Conservation (phyloP, 2,113 vertebrate species). For the Vulpes vulpes region DNA sequence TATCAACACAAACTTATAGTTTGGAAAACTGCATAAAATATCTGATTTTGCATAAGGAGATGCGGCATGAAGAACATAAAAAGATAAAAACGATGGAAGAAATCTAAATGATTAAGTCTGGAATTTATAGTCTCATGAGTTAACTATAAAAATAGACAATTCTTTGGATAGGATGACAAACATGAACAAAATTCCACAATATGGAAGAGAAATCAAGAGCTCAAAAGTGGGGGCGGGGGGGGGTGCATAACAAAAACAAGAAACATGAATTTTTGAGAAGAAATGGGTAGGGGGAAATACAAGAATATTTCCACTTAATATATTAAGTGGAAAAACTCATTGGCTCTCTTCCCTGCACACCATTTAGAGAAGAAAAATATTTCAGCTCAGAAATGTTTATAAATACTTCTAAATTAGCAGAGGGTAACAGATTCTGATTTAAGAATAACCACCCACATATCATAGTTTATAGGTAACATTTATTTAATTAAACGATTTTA, state of each 20-base stretch:
- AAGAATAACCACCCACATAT: conserved; percentile 2
- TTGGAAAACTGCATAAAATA: conserved; percentile 53
- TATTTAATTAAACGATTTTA: background rate
- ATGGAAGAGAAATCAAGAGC: conserved; percentile 1
- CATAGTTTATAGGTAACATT: background rate
- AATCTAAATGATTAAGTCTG: conserved; percentile 27
- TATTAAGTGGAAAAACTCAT: too few species aligned
- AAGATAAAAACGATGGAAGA: background rate
- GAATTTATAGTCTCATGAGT: background rate
- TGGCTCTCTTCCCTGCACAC: too few species aligned
- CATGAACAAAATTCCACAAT: conserved; percentile 18
- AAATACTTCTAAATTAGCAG: conserved; percentile 20
- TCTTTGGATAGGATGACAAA: conserved; percentile 7
- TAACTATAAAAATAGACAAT: conserved; percentile 8
- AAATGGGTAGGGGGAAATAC: background rate
- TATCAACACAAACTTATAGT: conserved; percentile 44
- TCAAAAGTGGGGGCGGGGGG: background rate
- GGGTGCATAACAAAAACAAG: background rate
- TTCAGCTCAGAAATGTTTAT: background rate
- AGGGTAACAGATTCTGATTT: conserved; percentile 17
- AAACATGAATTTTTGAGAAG: conserved; percentile 16
- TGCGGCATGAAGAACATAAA: background rate
- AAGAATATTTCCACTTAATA: background rate
- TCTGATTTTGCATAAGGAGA: conserved; percentile 25
- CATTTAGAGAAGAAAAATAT: too few species aligned